Base-by-base conservation (phyloP, 2,113 vertebrate species). In the Rhinoderma darwinii region DNA sequence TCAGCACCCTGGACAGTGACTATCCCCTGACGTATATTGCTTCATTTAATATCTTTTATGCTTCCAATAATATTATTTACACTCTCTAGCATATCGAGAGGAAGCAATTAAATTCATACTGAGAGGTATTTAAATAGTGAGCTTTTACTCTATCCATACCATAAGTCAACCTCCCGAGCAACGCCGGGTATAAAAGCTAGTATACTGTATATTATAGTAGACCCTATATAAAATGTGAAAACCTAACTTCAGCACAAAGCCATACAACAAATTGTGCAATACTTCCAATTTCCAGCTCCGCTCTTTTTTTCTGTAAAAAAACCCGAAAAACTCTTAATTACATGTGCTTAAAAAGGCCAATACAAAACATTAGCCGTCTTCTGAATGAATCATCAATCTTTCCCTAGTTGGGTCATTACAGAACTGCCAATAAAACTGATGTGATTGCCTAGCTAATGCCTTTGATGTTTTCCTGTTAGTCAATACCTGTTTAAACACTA, bases 361-460 rank as follows among this genome's bases (percentile, higher is more conserved):
- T 17, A 84, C 9, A 73, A 56, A 70, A 76, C 20, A 84, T 27
- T 44, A 75, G 51, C 47, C 74, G 83, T 84, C 89, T 56, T 87
- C 82, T 90, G 90, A 91, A 90, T 82, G 90, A 83, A 90, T 77
- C 89, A 90, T 91, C 88, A 89, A 91, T 90, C 91, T 85, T 87
- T 84, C 84, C 86, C 89, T 91, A 39, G 9, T 86, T 89, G 89
- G 90, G 89, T 89, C 89, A 14, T 73, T 0, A 5, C 89, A 89
- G 37, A 89, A 90, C 82, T 90, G 90, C 90, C 91, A 92, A 91
- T 91, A 90, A 7, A 87, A 90, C 90, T 90, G 88, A 91, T 88
- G 89, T 88, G 88, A 88, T 82, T 89, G 89, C 90, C 86, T 89
- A 89, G 89, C 89, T 76, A 89, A 89, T 88, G 89, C 77, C 89